Evolutionary conservation across 1,140 invertebrate species (phyloP), one percentile per base, ranked within the genome.

Genomic region (Orussus abietinus): DNA sequence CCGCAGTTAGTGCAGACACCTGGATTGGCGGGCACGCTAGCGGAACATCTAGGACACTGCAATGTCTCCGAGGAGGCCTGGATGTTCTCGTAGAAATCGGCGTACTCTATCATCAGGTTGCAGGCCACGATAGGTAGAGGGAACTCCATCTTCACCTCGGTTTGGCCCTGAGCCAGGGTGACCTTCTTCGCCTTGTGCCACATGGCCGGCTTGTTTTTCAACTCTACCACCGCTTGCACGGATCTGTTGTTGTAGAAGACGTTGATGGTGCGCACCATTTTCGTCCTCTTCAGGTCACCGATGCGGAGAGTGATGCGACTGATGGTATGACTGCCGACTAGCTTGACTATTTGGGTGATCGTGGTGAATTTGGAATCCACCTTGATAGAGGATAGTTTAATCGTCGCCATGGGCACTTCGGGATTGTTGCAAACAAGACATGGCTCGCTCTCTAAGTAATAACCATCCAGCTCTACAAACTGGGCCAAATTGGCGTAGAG

Each of bases 31-130:
- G 93, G 92, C 0, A 99, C 92, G 3, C 91, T 92, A 4, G 95
- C 92, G 45, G 90, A 95, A 65, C 95, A 98, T 4, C 95, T 79
- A 0, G 95, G 95, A 68, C 95, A 98, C 64, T 96, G 94, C 6
- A 98, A 73, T 4, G 91, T 97, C 72, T 97, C 95, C 38, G 90
- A 82, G 50, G 81, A 77, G 3, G 79, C 78, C 61, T 81, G 80
- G 18, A 83, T 76, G 53, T 87, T 88, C 61, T 99, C 96, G 62
- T 96, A 97, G 68, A 99, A 98, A 60, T 98, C 94, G 0, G 90
- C 86, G 72, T 97, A 98, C 65, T 99, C 95, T 61, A 99, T 90
- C 92, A 98, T 98, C n/a, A 99, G 74, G 72, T 98, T 98, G 59
- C 94, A 98, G 0, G 95, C 95, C 1, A 96, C 88, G 29, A 98